These are phyloP conservation scores for Hanleya hanleyi DNA, from an alignment of 2,888 invertebrate species.

Conservation along the genomic window DNA sequence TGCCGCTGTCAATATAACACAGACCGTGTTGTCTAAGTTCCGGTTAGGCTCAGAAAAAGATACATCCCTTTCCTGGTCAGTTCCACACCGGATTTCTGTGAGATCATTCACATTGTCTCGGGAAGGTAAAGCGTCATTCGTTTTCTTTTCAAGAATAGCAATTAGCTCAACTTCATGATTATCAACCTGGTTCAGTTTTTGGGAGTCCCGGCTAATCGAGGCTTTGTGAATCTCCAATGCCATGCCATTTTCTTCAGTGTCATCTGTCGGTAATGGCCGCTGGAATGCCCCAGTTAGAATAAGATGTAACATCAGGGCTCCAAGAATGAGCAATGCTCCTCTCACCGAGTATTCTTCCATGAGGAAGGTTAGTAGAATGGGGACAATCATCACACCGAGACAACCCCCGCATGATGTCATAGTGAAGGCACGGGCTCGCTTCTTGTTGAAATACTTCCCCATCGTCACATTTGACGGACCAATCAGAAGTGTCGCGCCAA, in stretches of 20 bases:
- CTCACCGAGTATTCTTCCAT: neutral
- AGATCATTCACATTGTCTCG: neutral
- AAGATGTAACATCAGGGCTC: neutral
- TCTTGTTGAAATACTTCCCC: neutral
- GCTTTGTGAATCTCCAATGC: no score
- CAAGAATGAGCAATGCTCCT: neutral
- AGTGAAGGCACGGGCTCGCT: neutral
- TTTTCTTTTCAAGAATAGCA: neutral
- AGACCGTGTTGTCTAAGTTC: no score
- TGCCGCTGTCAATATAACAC: no score
- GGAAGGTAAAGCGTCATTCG: neutral
- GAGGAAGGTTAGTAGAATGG: neutral
- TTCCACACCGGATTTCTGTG: no score
- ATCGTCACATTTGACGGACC: neutral
- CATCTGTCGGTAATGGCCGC: neutral
- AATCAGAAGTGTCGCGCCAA: neutral
- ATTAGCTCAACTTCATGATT: no score
- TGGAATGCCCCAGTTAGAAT: neutral
- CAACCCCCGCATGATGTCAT: conserved; percentile 3
- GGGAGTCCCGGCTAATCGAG: neutral
- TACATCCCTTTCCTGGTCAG: no score
- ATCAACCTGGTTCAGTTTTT: neutral
- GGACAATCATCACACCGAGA: neutral
- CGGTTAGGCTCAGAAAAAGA: no score
- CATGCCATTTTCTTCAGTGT: no score